Conservation (phyloP, 2,888 invertebrate species). For the Busseola fusca region DNA sequence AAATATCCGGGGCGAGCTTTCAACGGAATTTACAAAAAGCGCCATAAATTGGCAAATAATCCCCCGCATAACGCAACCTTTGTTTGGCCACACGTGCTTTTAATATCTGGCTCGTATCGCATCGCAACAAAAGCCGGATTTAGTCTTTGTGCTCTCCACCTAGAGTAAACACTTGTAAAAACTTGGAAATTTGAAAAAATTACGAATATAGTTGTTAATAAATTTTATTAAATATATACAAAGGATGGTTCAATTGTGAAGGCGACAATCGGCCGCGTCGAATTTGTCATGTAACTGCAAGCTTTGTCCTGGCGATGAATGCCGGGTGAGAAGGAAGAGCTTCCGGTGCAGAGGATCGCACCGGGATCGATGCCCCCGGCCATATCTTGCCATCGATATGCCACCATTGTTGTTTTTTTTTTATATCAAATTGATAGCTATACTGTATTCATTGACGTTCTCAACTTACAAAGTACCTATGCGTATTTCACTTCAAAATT, state of each 20-base stretch:
- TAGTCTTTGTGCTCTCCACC: slow-evolving; percentile 82
- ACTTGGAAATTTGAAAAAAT: slow-evolving; percentile 67
- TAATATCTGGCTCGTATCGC: slow-evolving; percentile 81
- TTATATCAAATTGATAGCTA: slow-evolving; percentile 73
- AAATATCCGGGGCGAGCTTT: slow-evolving; percentile 87
- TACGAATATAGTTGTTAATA: slow-evolving; percentile 77
- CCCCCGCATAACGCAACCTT: slow-evolving; percentile 89
- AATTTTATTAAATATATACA: slow-evolving; percentile 85
- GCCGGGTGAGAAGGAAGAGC: slow-evolving; percentile 85
- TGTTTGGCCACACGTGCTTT: slow-evolving; percentile 89
- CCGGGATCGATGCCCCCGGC: slow-evolving; percentile 81
- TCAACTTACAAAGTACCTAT: slow-evolving; percentile 59
- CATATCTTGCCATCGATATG: slow-evolving; percentile 83
- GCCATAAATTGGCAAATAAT: slow-evolving; percentile 89
- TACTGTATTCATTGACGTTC: slow-evolving; percentile 68
- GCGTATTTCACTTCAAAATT: slow-evolving; percentile 42
- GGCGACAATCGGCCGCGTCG: slow-evolving; percentile 81
- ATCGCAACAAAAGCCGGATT: slow-evolving; percentile 84
- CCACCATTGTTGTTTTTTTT: slow-evolving; percentile 72
- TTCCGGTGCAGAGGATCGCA: slow-evolving; percentile 76
- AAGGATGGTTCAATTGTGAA: slow-evolving; percentile 75
- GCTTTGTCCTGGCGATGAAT: slow-evolving; percentile 81
- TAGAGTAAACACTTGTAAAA: slow-evolving; percentile 86
- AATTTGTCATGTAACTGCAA: slow-evolving; percentile 86
- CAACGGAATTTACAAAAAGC: slow-evolving; percentile 88